These are phyloP conservation scores for Microcebus tavaratra DNA, from an alignment of 2,113 vertebrate genomes.

Conservation along the genomic window DNA sequence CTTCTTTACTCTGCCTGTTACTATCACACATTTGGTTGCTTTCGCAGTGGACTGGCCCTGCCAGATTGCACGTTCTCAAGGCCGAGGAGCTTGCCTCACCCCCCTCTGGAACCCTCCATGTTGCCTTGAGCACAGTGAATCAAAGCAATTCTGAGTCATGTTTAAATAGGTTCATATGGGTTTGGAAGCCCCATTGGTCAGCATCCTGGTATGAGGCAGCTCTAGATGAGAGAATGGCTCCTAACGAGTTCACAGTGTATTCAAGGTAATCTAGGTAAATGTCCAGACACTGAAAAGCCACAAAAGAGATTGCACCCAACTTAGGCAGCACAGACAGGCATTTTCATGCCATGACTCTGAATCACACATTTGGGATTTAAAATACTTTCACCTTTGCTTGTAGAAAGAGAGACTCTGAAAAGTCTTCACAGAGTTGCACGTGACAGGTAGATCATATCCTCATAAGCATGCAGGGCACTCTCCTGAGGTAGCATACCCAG, in stretches of 20 bases:
- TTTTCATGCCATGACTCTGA: not conserved
- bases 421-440: not conserved
- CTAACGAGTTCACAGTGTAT: not conserved
- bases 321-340: not conserved
- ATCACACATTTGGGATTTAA: not conserved
- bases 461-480: not conserved
- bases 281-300: not conserved
- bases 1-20: not conserved
- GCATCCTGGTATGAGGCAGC: not conserved
- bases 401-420: not conserved
- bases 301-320: not conserved
- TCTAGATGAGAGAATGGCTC: slow-evolving; percentile 18
- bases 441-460: not conserved
- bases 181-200: not conserved
- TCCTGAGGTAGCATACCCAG: not conserved
- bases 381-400: not conserved
- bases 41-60: not conserved
- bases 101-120: not conserved
- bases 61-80: not conserved
- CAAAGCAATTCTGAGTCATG: not conserved
- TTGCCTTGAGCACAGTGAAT: not conserved
- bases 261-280: not conserved
- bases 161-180: not conserved
- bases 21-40: not conserved
- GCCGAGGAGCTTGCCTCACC: not conserved